These are phyloP conservation scores for Drosophila imparisetae DNA, from an alignment of 2,888 invertebrate genomes.

Conservation along the genomic window DNA sequence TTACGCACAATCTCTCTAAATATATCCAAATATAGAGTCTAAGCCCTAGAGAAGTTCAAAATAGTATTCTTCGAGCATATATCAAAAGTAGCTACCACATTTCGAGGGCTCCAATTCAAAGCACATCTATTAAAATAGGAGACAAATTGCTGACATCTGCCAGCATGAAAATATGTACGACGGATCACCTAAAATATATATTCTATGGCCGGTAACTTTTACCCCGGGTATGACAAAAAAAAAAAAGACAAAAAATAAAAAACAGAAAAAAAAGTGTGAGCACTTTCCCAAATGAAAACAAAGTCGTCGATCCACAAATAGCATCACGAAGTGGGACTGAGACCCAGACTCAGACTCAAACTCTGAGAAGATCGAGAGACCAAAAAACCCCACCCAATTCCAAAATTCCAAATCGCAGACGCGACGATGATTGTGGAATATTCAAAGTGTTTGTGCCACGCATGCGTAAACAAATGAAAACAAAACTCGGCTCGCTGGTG, in stretches of 20 bases:
- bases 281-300: constrained; percentile 76
- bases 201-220: constrained; percentile 1
- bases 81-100: background rate
- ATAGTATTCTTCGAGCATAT: background rate
- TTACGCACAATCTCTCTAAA: background rate
- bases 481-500: constrained; percentile 53
- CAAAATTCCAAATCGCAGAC: constrained; percentile 23
- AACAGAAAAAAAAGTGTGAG: constrained; percentile 35
- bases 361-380: background rate
- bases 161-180: background rate
- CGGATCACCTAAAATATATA: background rate
- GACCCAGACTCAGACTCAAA: background rate
- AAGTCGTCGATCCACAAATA: constrained; percentile 69
- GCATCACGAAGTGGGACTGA: constrained; percentile 58
- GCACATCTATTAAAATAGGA: background rate
- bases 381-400: constrained; percentile 10
- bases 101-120: background rate
- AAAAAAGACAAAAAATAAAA: background rate
- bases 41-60: background rate
- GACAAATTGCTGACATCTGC: background rate
- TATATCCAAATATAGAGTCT: background rate
- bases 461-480: constrained; percentile 72
- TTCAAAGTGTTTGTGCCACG: constrained; percentile 67
- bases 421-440: constrained; percentile 56
- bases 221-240: background rate